These are phyloP conservation scores for Meloidogyne hapla DNA, from an alignment of 1,140 invertebrate genomes.

Conservation along the genomic window DNA sequence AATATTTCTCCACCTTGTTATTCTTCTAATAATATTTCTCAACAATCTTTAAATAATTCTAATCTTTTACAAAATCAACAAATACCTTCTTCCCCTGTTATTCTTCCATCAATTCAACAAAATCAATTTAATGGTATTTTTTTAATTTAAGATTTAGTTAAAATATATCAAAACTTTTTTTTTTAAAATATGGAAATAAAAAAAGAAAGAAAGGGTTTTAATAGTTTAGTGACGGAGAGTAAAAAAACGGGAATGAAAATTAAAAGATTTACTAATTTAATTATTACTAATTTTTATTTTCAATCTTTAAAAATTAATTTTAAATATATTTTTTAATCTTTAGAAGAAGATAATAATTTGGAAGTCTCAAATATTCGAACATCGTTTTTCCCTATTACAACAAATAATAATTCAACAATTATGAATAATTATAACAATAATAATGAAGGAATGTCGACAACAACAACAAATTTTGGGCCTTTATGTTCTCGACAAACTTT, in stretches of 20 bases:
- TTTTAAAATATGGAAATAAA: too few relatives aligned
- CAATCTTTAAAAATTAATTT: not conserved
- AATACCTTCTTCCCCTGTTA: not conserved
- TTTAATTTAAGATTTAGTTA: too few relatives aligned
- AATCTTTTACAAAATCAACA: not conserved
- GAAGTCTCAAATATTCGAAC: not conserved
- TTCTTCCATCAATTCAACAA: constrained; percentile 1
- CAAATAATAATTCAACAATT: constrained; percentile 1
- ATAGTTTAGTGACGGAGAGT: too few relatives aligned
- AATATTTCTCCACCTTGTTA: not conserved
- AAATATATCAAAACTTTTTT: too few relatives aligned
- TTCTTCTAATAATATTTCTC: not conserved
- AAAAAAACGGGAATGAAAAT: too few relatives aligned
- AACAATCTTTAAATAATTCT: not conserved
- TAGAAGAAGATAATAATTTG: not conserved
- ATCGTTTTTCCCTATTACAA: not conserved
- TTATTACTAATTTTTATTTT: too few relatives aligned
- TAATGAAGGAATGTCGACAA: not conserved
- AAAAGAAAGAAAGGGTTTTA: too few relatives aligned
- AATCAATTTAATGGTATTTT: not conserved
- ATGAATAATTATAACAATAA: not conserved
- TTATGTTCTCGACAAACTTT: too few relatives aligned
- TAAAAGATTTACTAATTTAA: too few relatives aligned
- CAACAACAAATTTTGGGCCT: not conserved
- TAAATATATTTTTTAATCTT: not conserved